These are phyloP conservation scores for Chitala chitala DNA, from an alignment of 2,113 vertebrate genomes.

Conservation along the genomic window DNA sequence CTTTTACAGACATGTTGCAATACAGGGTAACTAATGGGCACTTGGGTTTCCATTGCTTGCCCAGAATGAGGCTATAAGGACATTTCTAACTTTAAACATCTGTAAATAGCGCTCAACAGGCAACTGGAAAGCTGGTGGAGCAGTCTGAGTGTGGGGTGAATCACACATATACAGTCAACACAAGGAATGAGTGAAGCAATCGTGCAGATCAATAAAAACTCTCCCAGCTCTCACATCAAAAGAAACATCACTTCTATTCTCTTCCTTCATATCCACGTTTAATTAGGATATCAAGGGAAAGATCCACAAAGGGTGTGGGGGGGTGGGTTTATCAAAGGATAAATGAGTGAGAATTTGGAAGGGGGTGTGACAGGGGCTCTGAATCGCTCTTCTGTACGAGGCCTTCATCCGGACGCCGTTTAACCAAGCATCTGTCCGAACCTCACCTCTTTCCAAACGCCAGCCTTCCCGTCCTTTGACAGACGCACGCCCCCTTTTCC, in stretches of 20 bases:
- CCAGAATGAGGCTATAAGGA: slow-evolving; percentile 33
- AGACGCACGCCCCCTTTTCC: background rate
- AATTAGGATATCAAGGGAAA: slow-evolving; percentile 17
- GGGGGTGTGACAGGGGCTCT: background rate
- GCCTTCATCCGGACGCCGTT: background rate
- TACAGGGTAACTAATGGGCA: slow-evolving; percentile 27
- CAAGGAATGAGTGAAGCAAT: slow-evolving; percentile 35
- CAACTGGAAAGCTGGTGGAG: slow-evolving; percentile 40
- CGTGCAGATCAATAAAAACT: slow-evolving; percentile 33
- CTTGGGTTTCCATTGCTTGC: slow-evolving; percentile 41
- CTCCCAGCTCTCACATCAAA: slow-evolving; percentile 37
- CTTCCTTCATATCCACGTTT: background rate
- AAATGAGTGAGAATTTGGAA: slow-evolving; percentile 10
- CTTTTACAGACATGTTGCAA: slow-evolving; percentile 71
- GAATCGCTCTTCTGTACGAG: background rate
- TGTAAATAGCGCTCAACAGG: slow-evolving; percentile 42
- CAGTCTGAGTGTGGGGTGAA: slow-evolving; percentile 25
- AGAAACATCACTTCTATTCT: slow-evolving; percentile 42
- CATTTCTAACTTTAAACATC: slow-evolving; percentile 30
- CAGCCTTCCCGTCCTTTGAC: background rate
- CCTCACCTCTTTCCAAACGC: background rate
- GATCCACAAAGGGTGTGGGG: slow-evolving; percentile 12
- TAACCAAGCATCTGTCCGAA: background rate
- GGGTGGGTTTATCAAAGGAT: slow-evolving; percentile 13
- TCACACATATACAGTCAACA: slow-evolving; percentile 50